Evolutionary conservation across 2,888 invertebrate genomes (phyloP).

Genomic region (Capitulum mitella): DNA sequence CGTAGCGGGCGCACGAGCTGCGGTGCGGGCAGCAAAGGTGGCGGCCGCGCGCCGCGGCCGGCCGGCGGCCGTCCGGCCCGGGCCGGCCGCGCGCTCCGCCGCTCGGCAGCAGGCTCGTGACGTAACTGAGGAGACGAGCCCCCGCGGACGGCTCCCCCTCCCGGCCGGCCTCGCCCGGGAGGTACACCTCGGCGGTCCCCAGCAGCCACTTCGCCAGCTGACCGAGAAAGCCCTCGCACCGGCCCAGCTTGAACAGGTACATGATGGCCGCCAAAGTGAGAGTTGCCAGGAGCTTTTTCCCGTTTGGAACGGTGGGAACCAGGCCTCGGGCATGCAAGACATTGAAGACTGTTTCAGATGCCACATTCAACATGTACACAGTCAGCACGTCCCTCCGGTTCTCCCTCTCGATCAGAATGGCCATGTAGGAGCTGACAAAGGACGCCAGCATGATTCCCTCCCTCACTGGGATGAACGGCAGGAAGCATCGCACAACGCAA

Average conservation of each 20-base stretch:
- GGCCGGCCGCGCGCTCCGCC: too few species aligned
- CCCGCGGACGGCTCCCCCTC: background rate
- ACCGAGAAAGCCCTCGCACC: background rate
- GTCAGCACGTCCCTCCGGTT: background rate
- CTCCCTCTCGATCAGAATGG: background rate
- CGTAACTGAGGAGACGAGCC: background rate
- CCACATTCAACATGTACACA: slow-evolving; percentile 10
- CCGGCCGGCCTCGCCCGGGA: background rate
- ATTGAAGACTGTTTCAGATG: background rate
- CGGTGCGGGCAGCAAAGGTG: background rate
- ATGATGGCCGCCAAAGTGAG: background rate
- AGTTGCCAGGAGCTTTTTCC: background rate
- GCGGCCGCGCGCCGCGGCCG: too few species aligned
- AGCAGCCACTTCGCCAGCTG: background rate
- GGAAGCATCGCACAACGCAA: background rate
- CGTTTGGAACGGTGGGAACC: background rate
- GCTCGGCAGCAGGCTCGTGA: background rate
- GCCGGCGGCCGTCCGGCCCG: too few species aligned
- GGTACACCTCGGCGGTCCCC: background rate
- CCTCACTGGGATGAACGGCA: background rate
- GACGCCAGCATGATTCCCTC: background rate
- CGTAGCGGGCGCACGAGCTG: background rate
- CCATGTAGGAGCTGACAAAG: background rate
- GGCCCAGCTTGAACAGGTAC: background rate
- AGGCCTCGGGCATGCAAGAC: background rate